Percentiles rank a stretch among this genome's conserved stretches.
Evolutionary conservation across 1,140 invertebrate genomes (phyloP).

Genomic region (Orchestia grillus): DNA sequence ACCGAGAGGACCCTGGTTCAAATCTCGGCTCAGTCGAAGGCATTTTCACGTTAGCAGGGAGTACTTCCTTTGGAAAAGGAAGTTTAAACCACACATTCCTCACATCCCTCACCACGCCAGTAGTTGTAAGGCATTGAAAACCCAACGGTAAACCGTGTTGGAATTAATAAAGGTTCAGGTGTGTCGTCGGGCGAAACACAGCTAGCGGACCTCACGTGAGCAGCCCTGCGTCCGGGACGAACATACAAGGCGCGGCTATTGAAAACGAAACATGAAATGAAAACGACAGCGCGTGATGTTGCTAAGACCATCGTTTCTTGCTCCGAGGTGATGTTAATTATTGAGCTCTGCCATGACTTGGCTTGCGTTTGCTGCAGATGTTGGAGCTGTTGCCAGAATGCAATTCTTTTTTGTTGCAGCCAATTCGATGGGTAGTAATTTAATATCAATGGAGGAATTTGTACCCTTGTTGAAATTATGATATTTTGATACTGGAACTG

Average conservation of each 20-base stretch:
- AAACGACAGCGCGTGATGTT: background rate
- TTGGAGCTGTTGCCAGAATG: background rate
- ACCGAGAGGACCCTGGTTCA: no score
- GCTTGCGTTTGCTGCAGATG: background rate
- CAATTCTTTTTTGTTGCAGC: background rate
- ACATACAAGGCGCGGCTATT: background rate
- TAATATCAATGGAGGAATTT: background rate
- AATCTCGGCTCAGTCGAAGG: no score
- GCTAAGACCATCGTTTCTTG: background rate
- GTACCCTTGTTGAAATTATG: background rate
- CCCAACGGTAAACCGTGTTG: no score
- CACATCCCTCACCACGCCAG: no score
- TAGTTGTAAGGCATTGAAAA: no score
- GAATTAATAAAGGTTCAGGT: no score
- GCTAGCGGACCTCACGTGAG: background rate
- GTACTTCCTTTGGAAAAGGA: no score
- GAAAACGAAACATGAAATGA: background rate
- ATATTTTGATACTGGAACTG: background rate
- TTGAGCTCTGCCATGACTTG: background rate
- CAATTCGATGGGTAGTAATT: background rate
- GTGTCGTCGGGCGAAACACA: background rate
- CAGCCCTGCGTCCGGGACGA: background rate
- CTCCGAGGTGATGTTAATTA: background rate
- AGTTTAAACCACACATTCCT: no score
- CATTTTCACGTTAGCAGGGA: no score